Evolutionary conservation across 2,888 invertebrate genomes (phyloP).

Genomic region (Rhimphoctona megacephalus): DNA sequence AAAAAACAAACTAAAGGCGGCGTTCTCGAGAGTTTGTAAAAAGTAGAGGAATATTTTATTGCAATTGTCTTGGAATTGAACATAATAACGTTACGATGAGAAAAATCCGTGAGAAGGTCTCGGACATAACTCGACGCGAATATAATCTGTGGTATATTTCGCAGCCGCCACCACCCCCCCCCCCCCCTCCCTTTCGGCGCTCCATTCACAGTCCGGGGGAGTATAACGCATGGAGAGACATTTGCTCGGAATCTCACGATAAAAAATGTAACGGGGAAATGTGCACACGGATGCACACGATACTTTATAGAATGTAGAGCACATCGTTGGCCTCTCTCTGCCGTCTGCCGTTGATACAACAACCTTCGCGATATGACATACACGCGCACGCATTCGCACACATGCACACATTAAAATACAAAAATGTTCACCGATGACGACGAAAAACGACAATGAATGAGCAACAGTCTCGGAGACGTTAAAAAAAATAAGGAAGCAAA

Average conservation of each 20-base stretch:
- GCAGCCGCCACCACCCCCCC: not conserved
- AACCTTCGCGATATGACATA: slow-evolving; percentile 40
- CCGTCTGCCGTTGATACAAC: slow-evolving; percentile 18
- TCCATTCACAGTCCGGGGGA: not conserved
- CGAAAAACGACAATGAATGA: slow-evolving; percentile 4
- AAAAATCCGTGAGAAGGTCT: slow-evolving; percentile 25
- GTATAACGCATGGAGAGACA: slow-evolving; percentile 44
- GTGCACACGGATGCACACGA: slow-evolving; percentile 44
- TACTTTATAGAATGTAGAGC: slow-evolving; percentile 61
- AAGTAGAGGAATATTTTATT: not conserved
- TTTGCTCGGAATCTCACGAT: slow-evolving; percentile 69
- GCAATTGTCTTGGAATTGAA: not conserved
- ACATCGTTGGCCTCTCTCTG: slow-evolving; percentile 47
- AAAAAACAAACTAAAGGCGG: not conserved
- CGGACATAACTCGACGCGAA: slow-evolving; percentile 13
- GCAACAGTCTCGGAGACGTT: slow-evolving; percentile 10
- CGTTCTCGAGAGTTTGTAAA: not conserved
- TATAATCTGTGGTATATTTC: slow-evolving; percentile 21
- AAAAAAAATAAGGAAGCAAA: not conserved
- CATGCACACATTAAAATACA: not conserved
- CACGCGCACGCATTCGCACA: not conserved
- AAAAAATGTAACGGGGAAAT: slow-evolving; percentile 66
- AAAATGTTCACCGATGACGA: slow-evolving; percentile 4
- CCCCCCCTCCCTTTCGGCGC: not conserved
- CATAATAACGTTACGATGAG: not conserved